Evolutionary conservation across 2,888 invertebrate species (phyloP).

Genomic region (Linyphia triangularis): DNA sequence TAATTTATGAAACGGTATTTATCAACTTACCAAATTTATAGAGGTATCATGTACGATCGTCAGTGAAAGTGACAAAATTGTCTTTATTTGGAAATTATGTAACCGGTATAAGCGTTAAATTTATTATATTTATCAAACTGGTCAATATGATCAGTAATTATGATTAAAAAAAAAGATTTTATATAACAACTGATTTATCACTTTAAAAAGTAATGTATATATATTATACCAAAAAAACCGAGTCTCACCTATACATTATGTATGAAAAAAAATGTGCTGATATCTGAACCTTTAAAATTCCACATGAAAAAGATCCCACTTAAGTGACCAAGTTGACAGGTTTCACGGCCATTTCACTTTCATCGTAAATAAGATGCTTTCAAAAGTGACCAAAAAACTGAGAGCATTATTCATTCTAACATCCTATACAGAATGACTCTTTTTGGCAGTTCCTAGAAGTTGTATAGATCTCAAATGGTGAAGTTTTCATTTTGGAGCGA

Average conservation of each 20-base stretch:
- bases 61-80: no score
- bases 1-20: no score
- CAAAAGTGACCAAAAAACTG: conserved; percentile 60
- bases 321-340: conserved; percentile 47
- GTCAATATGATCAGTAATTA: no score
- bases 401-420: conserved; percentile 59
- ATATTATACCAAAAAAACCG: neutral
- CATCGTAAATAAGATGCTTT: conserved; percentile 46
- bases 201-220: neutral
- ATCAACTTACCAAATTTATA: no score
- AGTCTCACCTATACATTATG: conserved; percentile 51
- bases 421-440: conserved; percentile 8
- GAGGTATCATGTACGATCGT: no score
- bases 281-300: conserved; percentile 31
- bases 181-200: no score
- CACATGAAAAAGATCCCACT: conserved; percentile 31
- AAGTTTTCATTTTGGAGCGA: no score
- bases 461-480: neutral
- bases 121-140: no score
- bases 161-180: no score
- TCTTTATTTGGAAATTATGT: no score
- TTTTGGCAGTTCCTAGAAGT: conserved; percentile 42
- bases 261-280: conserved; percentile 51
- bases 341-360: conserved; percentile 65
- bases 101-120: no score